Base-by-base conservation (phyloP, 2,888 invertebrate species). In the Thalpophila matura region DNA sequence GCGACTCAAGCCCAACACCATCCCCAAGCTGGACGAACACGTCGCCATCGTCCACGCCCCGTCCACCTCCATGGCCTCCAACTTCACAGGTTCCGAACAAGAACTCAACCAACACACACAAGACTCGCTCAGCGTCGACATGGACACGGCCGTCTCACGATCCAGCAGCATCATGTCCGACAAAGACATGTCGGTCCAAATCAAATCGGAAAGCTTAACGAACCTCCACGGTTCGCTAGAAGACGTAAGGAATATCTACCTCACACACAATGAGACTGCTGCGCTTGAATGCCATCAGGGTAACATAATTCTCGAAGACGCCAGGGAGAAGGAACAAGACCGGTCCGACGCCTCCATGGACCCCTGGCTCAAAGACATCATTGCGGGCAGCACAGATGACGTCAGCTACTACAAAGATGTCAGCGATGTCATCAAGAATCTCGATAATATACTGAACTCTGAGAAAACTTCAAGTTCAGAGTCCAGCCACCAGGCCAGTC, bases 151-250 rank as follows among this genome's bases (percentile, higher is more conserved):
- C 9, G 92, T 91, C 10, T 94, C 93, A 0, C 79, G 93, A 20
- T 92, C 93, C 29, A 93, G 92, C 74, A 93, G 93, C 72, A 91
- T 93, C 49, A 90, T 92, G 89, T 94, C 94, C 3, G 94, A 94
- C 49, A 90, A 86, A 70, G 94, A 94, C 20, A 85, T 93, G 35
- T 91, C 92, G 0, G 70, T 88, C 27, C 93, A 91, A 79, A 86
- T 89, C 49, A 95, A 93, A 74, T 95, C 96, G 0, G 95, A 95
- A 33, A 96, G 96, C 76, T 87, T 96, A 35, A 96, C 95, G 35
- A 97, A 97, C 82, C 91, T 97, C 1, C 96, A 97, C 76, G 97
- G 97, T 0, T 97, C 97, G 1, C 88, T 97, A 4, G 97, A 97
- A 62, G 96, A 96, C 80, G 93, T 96, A 1, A 85, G 92, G 24